phyloP scores from a whole-genome alignment of 1,140 invertebrate species.

The Mylabris phalerata region DNA sequence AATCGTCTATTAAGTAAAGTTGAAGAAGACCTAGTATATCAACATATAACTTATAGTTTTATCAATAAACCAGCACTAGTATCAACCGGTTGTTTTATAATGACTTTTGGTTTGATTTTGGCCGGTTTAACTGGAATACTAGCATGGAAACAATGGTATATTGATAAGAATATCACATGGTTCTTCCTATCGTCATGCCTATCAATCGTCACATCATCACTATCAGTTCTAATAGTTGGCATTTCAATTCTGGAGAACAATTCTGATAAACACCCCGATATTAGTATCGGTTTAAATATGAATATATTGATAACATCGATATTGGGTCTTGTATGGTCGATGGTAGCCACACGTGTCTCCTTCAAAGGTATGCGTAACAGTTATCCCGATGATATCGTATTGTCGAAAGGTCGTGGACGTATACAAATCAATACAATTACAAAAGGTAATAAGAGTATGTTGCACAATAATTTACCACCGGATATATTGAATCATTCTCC shows the following conservation, averaged over 20 bases:
- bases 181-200: conserved; percentile 50
- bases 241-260: not conserved
- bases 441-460: conserved; percentile 46
- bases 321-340: conserved; percentile 53
- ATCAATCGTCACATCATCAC: conserved; percentile 43
- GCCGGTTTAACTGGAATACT: conserved; percentile 50
- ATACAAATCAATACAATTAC: conserved; percentile 46
- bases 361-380: conserved; percentile 54
- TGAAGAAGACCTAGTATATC: conserved; percentile 12
- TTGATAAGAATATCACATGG: conserved; percentile 56
- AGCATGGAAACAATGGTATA: conserved; percentile 58
- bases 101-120: conserved; percentile 43
- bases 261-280: not conserved
- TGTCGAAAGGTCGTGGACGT: conserved; percentile 40
- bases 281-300: conserved; percentile 43
- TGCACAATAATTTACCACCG: conserved; percentile 39
- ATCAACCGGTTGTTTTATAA: conserved; percentile 21
- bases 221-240: conserved; percentile 19
- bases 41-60: conserved; percentile 14
- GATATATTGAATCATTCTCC: conserved; percentile 50
- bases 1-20: conserved; percentile 2
- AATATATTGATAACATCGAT: conserved; percentile 54
- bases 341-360: conserved; percentile 51
- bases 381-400: conserved; percentile 48
- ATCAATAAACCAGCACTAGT: conserved; percentile 24